phyloP scores from a whole-genome alignment of 2,113 vertebrate genomes.

The Ammodytes dubius region DNA sequence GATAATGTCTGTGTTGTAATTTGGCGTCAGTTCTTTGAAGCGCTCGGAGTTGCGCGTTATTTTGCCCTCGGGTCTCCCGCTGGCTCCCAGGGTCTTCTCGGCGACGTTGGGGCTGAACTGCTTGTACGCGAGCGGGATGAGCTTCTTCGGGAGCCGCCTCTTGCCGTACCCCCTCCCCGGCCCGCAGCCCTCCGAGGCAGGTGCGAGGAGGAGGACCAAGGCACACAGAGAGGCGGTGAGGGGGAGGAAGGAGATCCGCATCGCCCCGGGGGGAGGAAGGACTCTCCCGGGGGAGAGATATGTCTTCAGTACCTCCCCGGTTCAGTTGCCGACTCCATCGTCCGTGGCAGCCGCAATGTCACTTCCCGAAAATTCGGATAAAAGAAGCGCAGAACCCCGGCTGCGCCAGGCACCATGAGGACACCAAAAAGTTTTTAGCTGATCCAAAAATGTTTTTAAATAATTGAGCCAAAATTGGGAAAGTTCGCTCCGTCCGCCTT shows the following conservation, averaged over 20 bases:
- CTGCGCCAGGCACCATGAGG: conserved; percentile 52
- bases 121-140: conserved; percentile 94
- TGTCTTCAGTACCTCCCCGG: conserved; percentile 80
- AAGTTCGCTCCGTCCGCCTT: conserved; percentile 75
- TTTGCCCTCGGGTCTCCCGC: conserved; percentile 96
- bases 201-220: conserved; percentile 90
- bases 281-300: conserved; percentile 80
- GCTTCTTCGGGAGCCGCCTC: conserved; percentile 93
- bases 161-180: conserved; percentile 97
- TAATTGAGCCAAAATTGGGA: conserved; percentile 44
- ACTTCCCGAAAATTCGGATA: conserved; percentile 56
- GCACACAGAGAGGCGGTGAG: conserved; percentile 85
- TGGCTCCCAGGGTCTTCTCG: conserved; percentile 97
- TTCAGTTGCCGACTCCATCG: conserved; percentile 82
- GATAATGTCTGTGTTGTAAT: conserved; percentile 99
- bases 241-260: conserved; percentile 90
- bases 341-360: conserved; percentile 68
- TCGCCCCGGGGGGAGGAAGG: conserved; percentile 83
- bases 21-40: conserved; percentile 96
- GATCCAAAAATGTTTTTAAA: conserved; percentile 48
- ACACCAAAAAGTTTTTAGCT: conserved; percentile 43
- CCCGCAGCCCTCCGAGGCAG: conserved; percentile 92
- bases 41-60: conserved; percentile 94
- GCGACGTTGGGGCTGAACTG: conserved; percentile 96
- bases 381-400: conserved; percentile 51